These are phyloP conservation scores for Anomalospiza imberbis DNA, from an alignment of 2,797 vertebrate species.

Conservation along the genomic window DNA sequence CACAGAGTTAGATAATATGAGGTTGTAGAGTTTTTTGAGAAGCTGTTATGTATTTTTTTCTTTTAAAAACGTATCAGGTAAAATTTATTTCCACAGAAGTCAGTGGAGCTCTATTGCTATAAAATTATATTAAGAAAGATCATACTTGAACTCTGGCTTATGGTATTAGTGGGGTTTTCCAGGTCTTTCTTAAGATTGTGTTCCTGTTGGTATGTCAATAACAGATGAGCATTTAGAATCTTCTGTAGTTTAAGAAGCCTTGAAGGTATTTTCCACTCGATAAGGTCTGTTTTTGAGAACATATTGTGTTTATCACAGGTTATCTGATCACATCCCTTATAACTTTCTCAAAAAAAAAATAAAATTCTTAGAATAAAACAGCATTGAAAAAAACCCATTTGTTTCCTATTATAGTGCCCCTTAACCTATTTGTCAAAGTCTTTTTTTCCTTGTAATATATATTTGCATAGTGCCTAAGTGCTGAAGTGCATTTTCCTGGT, in stretches of 20 bases:
- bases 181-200: neutral
- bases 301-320: neutral
- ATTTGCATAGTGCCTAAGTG: constrained; percentile 1
- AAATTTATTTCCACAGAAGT: neutral
- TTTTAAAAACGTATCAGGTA: neutral
- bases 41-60: neutral
- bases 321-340: neutral
- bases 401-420: constrained; percentile 23
- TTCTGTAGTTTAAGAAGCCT: neutral
- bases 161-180: neutral
- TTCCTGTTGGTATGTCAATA: neutral
- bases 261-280: neutral
- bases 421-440: neutral
- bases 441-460: neutral
- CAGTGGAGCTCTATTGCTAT: neutral
- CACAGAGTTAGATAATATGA: neutral
- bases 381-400: neutral
- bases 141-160: neutral
- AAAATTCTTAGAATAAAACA: constrained; percentile 16
- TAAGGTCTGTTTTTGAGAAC: neutral
- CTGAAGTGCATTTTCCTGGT: constrained; percentile 16
- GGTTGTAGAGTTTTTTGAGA: neutral
- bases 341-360: constrained; percentile 13
- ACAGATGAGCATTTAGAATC: neutral
- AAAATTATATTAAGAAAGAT: neutral